Evolutionary conservation across 2,113 vertebrate genomes (phyloP).

Genomic region (Cromileptes altivelis): DNA sequence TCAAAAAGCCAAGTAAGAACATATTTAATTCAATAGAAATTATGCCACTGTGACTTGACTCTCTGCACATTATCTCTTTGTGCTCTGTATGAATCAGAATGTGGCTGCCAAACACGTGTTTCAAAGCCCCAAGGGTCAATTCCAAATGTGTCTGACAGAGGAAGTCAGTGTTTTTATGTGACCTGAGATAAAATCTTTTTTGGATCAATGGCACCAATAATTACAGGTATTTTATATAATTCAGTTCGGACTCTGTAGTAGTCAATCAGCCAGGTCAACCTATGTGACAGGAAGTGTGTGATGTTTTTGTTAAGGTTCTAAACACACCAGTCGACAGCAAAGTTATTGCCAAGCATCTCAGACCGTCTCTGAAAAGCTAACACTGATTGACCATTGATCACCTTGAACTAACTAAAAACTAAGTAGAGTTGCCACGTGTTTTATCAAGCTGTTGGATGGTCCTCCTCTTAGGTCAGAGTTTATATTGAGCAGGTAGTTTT

Average conservation of each 20-base stretch:
- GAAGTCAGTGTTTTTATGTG: not conserved
- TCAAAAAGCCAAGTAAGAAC: constrained; percentile 45
- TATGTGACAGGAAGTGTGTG: not conserved
- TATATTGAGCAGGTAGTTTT: not conserved
- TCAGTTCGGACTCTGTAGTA: not conserved
- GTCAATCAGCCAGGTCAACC: not conserved
- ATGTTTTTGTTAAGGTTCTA: not conserved
- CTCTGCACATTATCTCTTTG: not conserved
- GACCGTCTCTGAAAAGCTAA: not conserved
- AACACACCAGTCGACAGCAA: not conserved
- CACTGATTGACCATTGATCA: not conserved
- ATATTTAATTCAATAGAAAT: not conserved
- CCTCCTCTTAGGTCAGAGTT: not conserved
- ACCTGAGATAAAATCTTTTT: not conserved
- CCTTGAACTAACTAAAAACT: not conserved
- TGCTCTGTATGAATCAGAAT: not conserved
- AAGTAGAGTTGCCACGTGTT: not conserved
- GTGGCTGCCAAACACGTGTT: not conserved
- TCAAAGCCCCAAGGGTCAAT: not conserved
- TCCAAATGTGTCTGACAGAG: not conserved
- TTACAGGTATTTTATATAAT: not conserved
- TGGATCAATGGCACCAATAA: not conserved
- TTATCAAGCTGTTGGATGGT: not conserved
- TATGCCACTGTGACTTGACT: not conserved
- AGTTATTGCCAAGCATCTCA: not conserved